A percentile compares a stretch with the other conserved stretches of the same genome.
Conservation (phyloP, 1,140 invertebrate species). For the Laodelphax striatellus region DNA sequence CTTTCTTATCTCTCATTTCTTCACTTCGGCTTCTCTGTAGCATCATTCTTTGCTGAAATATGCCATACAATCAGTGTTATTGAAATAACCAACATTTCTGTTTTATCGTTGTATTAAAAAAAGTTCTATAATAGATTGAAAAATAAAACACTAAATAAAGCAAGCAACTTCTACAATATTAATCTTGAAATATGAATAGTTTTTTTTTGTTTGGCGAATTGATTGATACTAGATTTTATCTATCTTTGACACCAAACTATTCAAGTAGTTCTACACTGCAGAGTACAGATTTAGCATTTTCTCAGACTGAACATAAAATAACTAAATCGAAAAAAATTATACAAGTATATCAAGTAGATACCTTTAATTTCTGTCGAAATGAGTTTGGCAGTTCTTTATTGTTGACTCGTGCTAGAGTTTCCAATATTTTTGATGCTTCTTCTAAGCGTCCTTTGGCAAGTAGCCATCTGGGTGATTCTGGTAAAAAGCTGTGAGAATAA, state of each 20-base stretch:
- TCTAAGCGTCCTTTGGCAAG: slow-evolving; percentile 64
- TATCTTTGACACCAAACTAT: no score
- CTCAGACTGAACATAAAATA: no score
- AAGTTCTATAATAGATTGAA: background rate
- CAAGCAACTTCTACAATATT: no score
- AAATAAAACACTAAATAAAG: background rate
- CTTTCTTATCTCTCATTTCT: slow-evolving; percentile 41
- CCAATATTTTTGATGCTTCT: slow-evolving; percentile 64
- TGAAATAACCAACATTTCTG: no score
- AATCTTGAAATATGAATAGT: no score
- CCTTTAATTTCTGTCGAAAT: slow-evolving; percentile 54
- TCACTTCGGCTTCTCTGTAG: slow-evolving; percentile 51
- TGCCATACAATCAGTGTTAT: background rate
- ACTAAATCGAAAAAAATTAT: no score
- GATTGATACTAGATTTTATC: no score
- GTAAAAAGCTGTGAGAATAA: slow-evolving; percentile 45
- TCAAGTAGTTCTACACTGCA: no score
- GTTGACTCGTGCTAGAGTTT: slow-evolving; percentile 64
- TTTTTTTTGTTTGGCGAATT: no score
- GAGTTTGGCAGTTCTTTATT: slow-evolving; percentile 57
- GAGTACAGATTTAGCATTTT: no score
- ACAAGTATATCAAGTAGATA: slow-evolving; percentile 14
- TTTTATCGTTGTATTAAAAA: background rate
- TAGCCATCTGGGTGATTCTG: slow-evolving; percentile 77
- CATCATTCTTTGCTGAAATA: slow-evolving; percentile 46